These are phyloP conservation scores for Danio aesculapii DNA, from an alignment of 2,797 vertebrate species.

Conservation along the genomic window DNA sequence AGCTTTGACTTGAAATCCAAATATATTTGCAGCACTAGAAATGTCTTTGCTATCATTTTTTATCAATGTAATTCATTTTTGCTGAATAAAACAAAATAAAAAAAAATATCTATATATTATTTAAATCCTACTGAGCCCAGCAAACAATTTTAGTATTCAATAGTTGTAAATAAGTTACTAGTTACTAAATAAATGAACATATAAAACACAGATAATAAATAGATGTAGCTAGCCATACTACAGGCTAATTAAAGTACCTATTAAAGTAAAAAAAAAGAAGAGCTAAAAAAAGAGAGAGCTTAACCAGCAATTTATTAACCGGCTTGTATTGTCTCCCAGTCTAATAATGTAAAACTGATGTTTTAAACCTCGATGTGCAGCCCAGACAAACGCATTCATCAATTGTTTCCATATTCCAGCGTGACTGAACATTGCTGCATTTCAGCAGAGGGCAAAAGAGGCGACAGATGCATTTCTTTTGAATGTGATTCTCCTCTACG, in stretches of 20 bases:
- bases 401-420: constrained; percentile 18
- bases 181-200: too few relatives aligned
- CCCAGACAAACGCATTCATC: constrained; percentile 17
- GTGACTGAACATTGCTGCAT: constrained; percentile 1
- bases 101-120: too few relatives aligned
- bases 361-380: not conserved
- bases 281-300: not conserved
- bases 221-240: not conserved
- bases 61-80: too few relatives aligned
- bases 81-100: too few relatives aligned
- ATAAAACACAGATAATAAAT: too few relatives aligned
- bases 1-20: too few relatives aligned
- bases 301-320: not conserved
- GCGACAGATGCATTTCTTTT: constrained; percentile 22
- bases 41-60: too few relatives aligned
- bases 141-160: too few relatives aligned
- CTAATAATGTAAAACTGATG: constrained; percentile 11
- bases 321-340: not conserved
- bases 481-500: constrained; percentile 14
- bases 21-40: too few relatives aligned
- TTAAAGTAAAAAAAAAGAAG: too few relatives aligned
- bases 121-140: too few relatives aligned
- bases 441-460: constrained; percentile 23
- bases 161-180: too few relatives aligned
- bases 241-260: not conserved